Evolutionary conservation across 2,888 invertebrate species (phyloP).

Genomic region (Chymomyza fuscimana): DNA sequence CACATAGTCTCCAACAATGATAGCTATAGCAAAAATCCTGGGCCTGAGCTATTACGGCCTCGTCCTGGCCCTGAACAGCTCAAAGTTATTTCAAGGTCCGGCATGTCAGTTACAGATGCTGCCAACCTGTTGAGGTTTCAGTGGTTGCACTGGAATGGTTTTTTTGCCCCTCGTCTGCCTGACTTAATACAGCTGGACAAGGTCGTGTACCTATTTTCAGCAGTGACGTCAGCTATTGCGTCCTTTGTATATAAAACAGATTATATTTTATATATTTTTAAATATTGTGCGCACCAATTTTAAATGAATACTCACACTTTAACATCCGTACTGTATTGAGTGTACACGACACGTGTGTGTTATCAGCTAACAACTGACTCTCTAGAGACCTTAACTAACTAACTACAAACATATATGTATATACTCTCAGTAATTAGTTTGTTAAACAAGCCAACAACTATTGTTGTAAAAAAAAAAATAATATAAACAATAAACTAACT

Average conservation of each 20-base stretch:
- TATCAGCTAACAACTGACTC: not conserved
- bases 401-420: not conserved
- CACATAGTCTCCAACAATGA: not conserved
- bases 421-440: not conserved
- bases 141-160: not conserved
- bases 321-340: not conserved
- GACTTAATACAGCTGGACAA: conserved; percentile 6
- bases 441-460: not conserved
- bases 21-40: not conserved
- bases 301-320: not conserved
- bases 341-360: not conserved
- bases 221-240: conserved; percentile 35
- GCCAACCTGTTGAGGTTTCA: conserved; percentile 25
- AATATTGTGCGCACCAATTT: too few relatives aligned
- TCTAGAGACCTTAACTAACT: not conserved
- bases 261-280: not conserved
- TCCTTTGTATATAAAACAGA: not conserved
- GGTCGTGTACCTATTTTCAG: conserved; percentile 23
- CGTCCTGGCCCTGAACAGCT: conserved; percentile 29
- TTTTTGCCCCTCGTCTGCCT: not conserved
- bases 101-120: conserved; percentile 6
- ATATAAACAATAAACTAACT: not conserved
- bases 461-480: not conserved
- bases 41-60: not conserved
- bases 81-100: conserved; percentile 37